Base-by-base conservation (phyloP, 53 echinoderm and acorn worm species). In the Apostichopus leukothele region DNA sequence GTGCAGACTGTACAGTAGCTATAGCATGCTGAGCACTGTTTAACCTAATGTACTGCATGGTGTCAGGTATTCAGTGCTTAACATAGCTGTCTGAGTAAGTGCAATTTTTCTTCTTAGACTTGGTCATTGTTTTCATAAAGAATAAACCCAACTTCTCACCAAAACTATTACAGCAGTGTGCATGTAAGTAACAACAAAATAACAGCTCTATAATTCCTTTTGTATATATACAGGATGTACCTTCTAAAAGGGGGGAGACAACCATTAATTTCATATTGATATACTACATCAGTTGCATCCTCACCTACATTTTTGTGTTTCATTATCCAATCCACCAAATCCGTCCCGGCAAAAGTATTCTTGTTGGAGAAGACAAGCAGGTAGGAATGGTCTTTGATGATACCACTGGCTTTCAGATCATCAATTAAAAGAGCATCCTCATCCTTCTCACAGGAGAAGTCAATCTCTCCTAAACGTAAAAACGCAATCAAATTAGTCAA, bases 261-360 rank as follows among this genome's bases (percentile, higher is more conserved):
- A 39, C 39, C 2, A 57, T 57, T 9, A 57, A 57, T 57, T 7
- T 10, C 10, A 10, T 7, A 57, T 9, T 9, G 57, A 57, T 10
- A 57, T 5, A 57, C 57, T 57, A 10, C 10, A 57, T 9, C 10
- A 57, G 57, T 57, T 71, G 6, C 13, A 87, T 22, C 50, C 53
- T 92, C 86, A 92, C 92, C 91, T 61, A 95, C 76, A 8, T 67
- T 27, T 66, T 92, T 97, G 7, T 91, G 90, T 60, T 91, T 92
- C 11, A 95, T 92, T 21, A 98, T 68, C 98, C 98, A 98, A 80
- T 98, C 94, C 18, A 98, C 93, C 89, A 95, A 94, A 60, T 95
- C 93, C 13, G 79, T 89, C 52, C 94, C 98, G 19, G 91, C 81
- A 73, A 98, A 98, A 11, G 95, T 73, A 21, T 96, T 90, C 83